Percentiles rank a stretch among this genome's conserved stretches.
phyloP scores from a whole-genome alignment of 2,797 vertebrate species.

The Molossus alvarezi region DNA sequence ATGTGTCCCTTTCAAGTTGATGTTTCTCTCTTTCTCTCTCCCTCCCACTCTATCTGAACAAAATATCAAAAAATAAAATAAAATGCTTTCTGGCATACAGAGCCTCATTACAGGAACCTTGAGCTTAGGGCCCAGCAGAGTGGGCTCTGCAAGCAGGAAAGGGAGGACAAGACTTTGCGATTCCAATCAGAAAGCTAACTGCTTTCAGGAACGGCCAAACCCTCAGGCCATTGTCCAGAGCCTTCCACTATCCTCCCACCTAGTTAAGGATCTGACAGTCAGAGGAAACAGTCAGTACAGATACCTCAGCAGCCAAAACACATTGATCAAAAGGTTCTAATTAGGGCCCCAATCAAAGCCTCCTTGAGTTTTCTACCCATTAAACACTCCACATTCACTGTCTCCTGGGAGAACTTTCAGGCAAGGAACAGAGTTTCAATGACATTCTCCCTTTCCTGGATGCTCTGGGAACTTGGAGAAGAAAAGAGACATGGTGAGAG shows the following conservation, averaged over 20 bases:
- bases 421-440: constrained; percentile 55
- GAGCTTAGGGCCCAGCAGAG: constrained; percentile 31
- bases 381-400: constrained; percentile 25
- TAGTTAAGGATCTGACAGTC: constrained; percentile 58
- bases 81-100: constrained; percentile 45
- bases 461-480: constrained; percentile 31
- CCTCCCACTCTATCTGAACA: too few species aligned
- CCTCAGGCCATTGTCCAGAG: constrained; percentile 13
- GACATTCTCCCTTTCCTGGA: constrained; percentile 14
- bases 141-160: not conserved
- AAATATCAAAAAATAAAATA: not conserved
- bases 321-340: constrained; percentile 66
- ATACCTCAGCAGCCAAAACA: constrained; percentile 62
- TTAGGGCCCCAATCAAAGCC: not conserved
- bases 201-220: constrained; percentile 5
- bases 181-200: constrained; percentile 39
- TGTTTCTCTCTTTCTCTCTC: too few species aligned
- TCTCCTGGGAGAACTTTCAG: constrained; percentile 48
- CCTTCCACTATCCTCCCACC: constrained; percentile 45
- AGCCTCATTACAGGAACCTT: not conserved
- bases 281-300: constrained; percentile 32
- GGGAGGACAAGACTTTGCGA: constrained; percentile 8
- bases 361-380: constrained; percentile 10
- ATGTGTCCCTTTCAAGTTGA: too few species aligned
- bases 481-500: not conserved